These are phyloP conservation scores for Chrysogorgia sp. DNA, from an alignment of 92 coral and sea anemone genomes.

Conservation along the genomic window DNA sequence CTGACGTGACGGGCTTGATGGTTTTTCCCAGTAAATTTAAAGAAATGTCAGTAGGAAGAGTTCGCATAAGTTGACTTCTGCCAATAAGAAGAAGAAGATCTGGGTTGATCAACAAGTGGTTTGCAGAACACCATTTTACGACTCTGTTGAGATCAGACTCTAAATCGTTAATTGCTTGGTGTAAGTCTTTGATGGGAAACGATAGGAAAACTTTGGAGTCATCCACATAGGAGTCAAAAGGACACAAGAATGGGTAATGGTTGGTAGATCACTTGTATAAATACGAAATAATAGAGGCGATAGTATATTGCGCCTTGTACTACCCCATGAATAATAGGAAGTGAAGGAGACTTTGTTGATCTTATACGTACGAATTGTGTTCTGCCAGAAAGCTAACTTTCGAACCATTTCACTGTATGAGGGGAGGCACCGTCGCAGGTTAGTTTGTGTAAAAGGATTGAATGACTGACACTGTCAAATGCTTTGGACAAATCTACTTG, in stretches of 20 bases:
- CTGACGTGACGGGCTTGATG: conserved; percentile 44
- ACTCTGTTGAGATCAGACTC: conserved; percentile 59
- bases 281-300: conserved; percentile 65
- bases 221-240: conserved; percentile 67
- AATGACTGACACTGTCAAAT: conserved; percentile 50
- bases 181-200: conserved; percentile 44
- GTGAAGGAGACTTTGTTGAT: conserved; percentile 46
- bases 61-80: conserved; percentile 46
- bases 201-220: conserved; percentile 63
- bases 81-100: conserved; percentile 53
- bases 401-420: conserved; percentile 21
- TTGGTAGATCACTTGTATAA: conserved; percentile 53
- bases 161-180: conserved; percentile 10
- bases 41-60: conserved; percentile 19
- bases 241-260: conserved; percentile 36
- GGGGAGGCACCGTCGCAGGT: conserved; percentile 2
- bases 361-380: conserved; percentile 55
- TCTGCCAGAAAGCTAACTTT: conserved; percentile 49
- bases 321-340: conserved; percentile 63
- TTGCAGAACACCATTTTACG: conserved; percentile 63
- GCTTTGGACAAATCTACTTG: conserved; percentile 29
- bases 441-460: conserved; percentile 21
- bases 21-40: conserved; percentile 30
- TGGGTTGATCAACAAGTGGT: conserved; percentile 63
- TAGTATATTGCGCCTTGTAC: conserved; percentile 63